Evolutionary conservation across 2,888 invertebrate genomes (phyloP), one percentile per base, ranked within the genome.

Genomic region (Blomia tropicalis): DNA sequence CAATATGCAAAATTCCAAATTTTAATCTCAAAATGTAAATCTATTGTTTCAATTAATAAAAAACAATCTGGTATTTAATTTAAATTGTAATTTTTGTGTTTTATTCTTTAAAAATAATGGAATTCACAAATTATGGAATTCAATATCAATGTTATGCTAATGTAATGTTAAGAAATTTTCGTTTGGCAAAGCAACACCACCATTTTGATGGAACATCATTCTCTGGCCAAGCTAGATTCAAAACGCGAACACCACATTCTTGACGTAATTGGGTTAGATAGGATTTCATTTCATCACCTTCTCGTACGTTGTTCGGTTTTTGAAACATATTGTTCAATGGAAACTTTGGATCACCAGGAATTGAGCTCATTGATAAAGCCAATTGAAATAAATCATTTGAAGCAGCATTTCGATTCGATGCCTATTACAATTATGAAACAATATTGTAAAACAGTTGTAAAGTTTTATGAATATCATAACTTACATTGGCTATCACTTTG

Each of bases 121-220:
- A 11, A 36, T 36, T 36, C 36, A 36, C 7, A 36, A 36, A 36
- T 11, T 11, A 7, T 36, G 36, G 17, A 36, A 36, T 36, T 7
- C 51, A 7, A 47, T 47, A 14, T 19, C n/a, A 47, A 11, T n/a
- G 51, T 0, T 84, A 87, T 36, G 89, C 84, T 31, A 98, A 78
- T 31, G 90, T 91, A 74, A 96, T 96, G 75, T 98, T 98, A 95
- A 98, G 96, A 74, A 98, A 98, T 80, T 92, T 93, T 81, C 93
- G 92, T 73, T 93, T 93, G 30, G 93, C 87, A 77, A 99, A 98
- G 74, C 98, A 98, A 62, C 95, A 78, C 98, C 98, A 98, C 98
- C 98, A 98, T 77, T 78, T 71, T 66, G 68, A 69, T 58, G 96
- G 91, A 5, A 91, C 92, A 67, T 87, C 86, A 14, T 82, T 80